Percentiles rank a stretch among this genome's conserved stretches.
phyloP scores from a whole-genome alignment of 2,113 vertebrate genomes.

The Istiophorus platypterus region DNA sequence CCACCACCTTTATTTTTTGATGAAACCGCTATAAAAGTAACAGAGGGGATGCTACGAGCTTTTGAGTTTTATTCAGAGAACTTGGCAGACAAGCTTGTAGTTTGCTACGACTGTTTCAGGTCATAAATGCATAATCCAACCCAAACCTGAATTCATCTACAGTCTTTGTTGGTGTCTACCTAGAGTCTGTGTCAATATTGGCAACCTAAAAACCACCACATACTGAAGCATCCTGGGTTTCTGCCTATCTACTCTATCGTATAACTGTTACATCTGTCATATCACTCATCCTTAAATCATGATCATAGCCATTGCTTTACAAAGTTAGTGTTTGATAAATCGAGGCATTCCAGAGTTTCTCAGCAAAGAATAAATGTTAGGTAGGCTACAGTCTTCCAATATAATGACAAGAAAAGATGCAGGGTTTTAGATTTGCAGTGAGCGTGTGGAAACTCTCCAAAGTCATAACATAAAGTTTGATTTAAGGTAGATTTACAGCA shows the following conservation, averaged over 20 bases:
- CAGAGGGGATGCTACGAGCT: background rate
- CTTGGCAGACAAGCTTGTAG: conserved; percentile 30
- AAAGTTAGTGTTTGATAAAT: background rate
- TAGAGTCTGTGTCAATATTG: background rate
- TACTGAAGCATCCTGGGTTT: background rate
- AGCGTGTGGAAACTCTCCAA: background rate
- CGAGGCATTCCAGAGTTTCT: background rate
- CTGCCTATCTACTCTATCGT: too few relatives aligned
- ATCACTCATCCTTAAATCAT: background rate
- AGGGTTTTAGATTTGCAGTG: background rate
- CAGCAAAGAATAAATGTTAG: background rate
- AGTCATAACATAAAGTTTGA: conserved; percentile 16
- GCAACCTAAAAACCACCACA: background rate
- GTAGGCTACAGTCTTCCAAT: background rate
- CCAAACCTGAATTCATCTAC: background rate
- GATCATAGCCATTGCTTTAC: too few relatives aligned
- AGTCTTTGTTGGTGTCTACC: background rate
- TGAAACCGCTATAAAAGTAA: conserved; percentile 14
- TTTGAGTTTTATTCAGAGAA: conserved; percentile 13
- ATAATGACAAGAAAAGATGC: background rate
- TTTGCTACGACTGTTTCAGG: conserved; percentile 5
- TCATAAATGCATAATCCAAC: conserved; percentile 22
- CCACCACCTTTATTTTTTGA: background rate
- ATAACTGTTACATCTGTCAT: background rate
- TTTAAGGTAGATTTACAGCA: conserved; percentile 33